Evolutionary conservation across 2,888 invertebrate species (phyloP).

Genomic region (Spicauda simplicius): DNA sequence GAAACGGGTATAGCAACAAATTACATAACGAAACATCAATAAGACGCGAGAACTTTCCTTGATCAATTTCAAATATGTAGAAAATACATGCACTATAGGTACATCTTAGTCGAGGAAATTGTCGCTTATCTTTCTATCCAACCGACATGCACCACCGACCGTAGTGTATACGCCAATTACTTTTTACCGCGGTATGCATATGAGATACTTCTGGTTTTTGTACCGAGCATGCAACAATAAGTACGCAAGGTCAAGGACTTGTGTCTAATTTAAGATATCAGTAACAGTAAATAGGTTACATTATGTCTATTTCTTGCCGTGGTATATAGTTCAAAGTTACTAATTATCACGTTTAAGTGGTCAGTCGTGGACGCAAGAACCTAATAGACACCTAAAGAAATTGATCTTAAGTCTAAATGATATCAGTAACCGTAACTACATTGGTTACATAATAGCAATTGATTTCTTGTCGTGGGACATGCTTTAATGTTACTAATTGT

Average conservation of each 20-base stretch:
- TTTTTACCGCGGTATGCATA: constrained; percentile 27
- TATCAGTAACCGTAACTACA: too few relatives aligned
- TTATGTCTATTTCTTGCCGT: not conserved
- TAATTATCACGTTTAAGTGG: not conserved
- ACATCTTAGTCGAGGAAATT: constrained; percentile 18
- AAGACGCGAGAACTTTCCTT: constrained; percentile 4
- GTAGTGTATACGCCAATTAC: constrained; percentile 33
- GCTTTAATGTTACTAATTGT: too few relatives aligned
- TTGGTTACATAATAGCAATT: too few relatives aligned
- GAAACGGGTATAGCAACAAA: too few relatives aligned
- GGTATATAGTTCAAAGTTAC: not conserved
- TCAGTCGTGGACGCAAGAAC: not conserved
- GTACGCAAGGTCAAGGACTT: constrained; percentile 30
- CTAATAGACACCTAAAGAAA: not conserved
- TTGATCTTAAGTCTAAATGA: too few relatives aligned
- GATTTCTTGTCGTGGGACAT: too few relatives aligned
- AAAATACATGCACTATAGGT: constrained; percentile 2
- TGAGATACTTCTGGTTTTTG: constrained; percentile 21
- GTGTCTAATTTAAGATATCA: not conserved
- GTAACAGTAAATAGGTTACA: not conserved
- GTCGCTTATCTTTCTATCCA: constrained; percentile 34
- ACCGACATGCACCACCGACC: constrained; percentile 32
- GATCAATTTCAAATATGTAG: constrained; percentile 23
- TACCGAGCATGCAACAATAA: constrained; percentile 27
- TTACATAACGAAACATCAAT: constrained; percentile 6